These are phyloP conservation scores for Mimumesa dahlbomi DNA, from an alignment of 2,888 invertebrate species.

Conservation along the genomic window DNA sequence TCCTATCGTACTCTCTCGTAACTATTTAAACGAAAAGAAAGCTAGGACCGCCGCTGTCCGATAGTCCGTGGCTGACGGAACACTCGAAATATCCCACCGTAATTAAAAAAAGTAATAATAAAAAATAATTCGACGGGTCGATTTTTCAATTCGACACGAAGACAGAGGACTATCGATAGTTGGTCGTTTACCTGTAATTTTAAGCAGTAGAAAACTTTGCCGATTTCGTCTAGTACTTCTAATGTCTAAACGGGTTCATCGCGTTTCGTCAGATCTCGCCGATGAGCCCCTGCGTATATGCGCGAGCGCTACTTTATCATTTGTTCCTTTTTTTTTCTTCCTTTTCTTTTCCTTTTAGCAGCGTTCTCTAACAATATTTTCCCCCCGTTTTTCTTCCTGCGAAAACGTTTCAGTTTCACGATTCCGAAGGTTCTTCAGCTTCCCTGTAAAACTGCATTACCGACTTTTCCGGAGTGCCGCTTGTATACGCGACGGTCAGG, in stretches of 20 bases:
- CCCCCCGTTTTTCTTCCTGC: not conserved
- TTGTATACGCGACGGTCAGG: no score
- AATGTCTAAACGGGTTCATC: slow-evolving; percentile 59
- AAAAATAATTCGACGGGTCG: slow-evolving; percentile 33
- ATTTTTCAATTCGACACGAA: slow-evolving; percentile 22
- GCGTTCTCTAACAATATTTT: not conserved
- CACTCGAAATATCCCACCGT: slow-evolving; percentile 35
- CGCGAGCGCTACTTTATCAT: slow-evolving; percentile 43
- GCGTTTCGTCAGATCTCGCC: slow-evolving; percentile 23
- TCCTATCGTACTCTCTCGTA: slow-evolving; percentile 70
- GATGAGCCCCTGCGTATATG: slow-evolving; percentile 36
- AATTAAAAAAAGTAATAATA: no score
- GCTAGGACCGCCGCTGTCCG: slow-evolving; percentile 51
- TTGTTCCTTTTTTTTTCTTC: slow-evolving; percentile 22
- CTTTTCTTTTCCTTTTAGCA: slow-evolving; percentile 17
- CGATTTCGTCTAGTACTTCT: slow-evolving; percentile 65
- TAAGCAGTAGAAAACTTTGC: slow-evolving; percentile 63
- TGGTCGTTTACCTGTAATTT: slow-evolving; percentile 60
- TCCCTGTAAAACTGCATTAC: no score
- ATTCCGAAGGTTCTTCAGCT: no score
- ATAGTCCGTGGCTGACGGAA: slow-evolving; percentile 29
- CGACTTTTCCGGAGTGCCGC: no score
- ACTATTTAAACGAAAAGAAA: slow-evolving; percentile 61
- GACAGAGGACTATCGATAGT: slow-evolving; percentile 41
- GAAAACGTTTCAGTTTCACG: no score